Evolutionary conservation across 2,113 vertebrate genomes (phyloP).

Genomic region (Albula goreensis): DNA sequence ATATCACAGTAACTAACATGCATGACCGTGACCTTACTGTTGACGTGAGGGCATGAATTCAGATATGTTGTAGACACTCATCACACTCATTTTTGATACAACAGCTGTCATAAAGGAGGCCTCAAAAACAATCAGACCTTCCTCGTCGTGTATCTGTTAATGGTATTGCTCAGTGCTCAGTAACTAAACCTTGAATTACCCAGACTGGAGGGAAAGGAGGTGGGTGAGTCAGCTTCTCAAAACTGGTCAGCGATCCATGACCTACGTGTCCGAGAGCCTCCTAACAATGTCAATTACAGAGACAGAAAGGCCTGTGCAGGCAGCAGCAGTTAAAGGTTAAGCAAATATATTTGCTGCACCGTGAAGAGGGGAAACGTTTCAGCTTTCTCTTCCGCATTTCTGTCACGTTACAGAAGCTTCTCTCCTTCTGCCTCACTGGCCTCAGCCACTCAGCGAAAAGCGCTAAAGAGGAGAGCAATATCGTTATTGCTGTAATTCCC

Average conservation of each 20-base stretch:
- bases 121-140: neutral
- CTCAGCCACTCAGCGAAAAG: constrained; percentile 57
- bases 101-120: too few species aligned
- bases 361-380: neutral
- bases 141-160: neutral
- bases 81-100: too few species aligned
- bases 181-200: neutral
- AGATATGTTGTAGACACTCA: too few species aligned
- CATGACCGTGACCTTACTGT: too few species aligned
- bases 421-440: constrained; percentile 56
- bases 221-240: neutral
- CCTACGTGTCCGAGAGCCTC: neutral
- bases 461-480: constrained; percentile 52
- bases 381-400: constrained; percentile 40
- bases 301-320: neutral
- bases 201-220: neutral
- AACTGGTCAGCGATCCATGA: neutral
- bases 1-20: too few species aligned
- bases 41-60: too few species aligned
- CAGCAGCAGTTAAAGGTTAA: neutral
- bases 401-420: constrained; percentile 51
- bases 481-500: constrained; percentile 63
- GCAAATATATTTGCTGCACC: neutral
- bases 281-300: neutral
- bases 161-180: neutral